phyloP scores from a whole-genome alignment of 2,113 vertebrate genomes.

The Etheostoma cragini region DNA sequence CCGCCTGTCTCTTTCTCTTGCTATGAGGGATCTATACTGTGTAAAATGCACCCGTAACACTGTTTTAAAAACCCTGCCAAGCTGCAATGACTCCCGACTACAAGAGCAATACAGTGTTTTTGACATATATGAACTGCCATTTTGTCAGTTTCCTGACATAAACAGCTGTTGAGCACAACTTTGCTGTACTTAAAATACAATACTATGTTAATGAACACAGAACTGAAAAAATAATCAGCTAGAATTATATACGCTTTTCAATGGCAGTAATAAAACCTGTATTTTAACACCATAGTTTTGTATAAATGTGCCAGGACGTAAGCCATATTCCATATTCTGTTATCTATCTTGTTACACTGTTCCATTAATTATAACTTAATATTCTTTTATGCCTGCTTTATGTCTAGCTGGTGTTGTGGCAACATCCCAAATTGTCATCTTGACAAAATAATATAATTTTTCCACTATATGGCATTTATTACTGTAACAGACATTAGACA shows the following conservation, averaged over 20 bases:
- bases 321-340: conserved; percentile 25
- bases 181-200: conserved; percentile 17
- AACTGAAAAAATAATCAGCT: conserved; percentile 6
- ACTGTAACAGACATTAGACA: conserved; percentile 79
- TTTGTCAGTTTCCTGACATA: conserved; percentile 43
- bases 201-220: conserved; percentile 24
- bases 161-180: conserved; percentile 28
- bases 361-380: conserved; percentile 55
- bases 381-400: conserved; percentile 66
- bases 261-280: conserved; percentile 19
- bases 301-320: conserved; percentile 5
- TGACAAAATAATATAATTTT: conserved; percentile 79
- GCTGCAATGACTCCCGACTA: conserved; percentile 41
- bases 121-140: conserved; percentile 36
- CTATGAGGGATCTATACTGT: conserved; percentile 66
- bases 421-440: conserved; percentile 73
- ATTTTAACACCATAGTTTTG: conserved; percentile 2
- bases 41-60: conserved; percentile 56
- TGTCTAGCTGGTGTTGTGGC: conserved; percentile 61
- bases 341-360: conserved; percentile 26
- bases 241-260: conserved; percentile 16
- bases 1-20: conserved; percentile 35
- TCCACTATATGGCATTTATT: conserved; percentile 78
- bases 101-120: conserved; percentile 31
- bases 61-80: conserved; percentile 44